A percentile compares a stretch with the other conserved stretches of the same genome.
Evolutionary conservation across 2,888 invertebrate genomes (phyloP).

Genomic region (Magallana nippona): DNA sequence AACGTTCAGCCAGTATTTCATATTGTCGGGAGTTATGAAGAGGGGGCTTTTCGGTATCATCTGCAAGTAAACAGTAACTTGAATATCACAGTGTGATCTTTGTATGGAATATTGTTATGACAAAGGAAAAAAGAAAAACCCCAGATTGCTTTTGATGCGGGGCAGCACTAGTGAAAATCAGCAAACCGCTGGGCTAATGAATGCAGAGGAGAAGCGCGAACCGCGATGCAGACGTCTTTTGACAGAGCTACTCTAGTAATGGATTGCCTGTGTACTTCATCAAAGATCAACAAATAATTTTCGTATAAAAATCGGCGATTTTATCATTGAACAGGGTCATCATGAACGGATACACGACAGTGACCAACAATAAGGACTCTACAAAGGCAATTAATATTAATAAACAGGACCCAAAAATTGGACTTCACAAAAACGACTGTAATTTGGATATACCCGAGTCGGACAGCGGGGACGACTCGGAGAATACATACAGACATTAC

Average conservation of each 20-base stretch:
- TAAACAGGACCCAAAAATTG: constrained; percentile 17
- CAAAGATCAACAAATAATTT: constrained; percentile 25
- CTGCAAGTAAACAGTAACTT: constrained; percentile 20
- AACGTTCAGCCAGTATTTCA: not conserved
- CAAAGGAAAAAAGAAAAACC: not conserved
- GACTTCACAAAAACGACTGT: constrained; percentile 15
- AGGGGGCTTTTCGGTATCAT: not conserved
- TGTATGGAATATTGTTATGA: constrained; percentile 29
- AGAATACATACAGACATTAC: constrained; percentile 62
- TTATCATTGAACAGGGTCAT: not conserved
- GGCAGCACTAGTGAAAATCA: constrained; percentile 27
- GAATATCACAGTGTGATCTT: constrained; percentile 33
- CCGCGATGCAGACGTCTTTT: constrained; percentile 29
- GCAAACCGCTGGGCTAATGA: constrained; percentile 32
- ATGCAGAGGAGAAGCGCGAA: constrained; percentile 30
- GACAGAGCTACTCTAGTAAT: not conserved
- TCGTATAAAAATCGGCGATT: too few relatives aligned
- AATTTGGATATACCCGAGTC: constrained; percentile 59
- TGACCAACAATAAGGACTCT: not conserved
- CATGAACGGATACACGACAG: constrained; percentile 24
- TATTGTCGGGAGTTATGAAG: too few relatives aligned
- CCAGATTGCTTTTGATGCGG: constrained; percentile 32
- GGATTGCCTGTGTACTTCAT: constrained; percentile 16
- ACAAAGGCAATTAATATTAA: constrained; percentile 15
- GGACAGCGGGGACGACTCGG: constrained; percentile 64